A percentile compares a stretch with the other conserved stretches of the same genome.
Evolutionary conservation across 2,797 vertebrate genomes (phyloP).

Genomic region (Dendrocincla fuliginosa): DNA sequence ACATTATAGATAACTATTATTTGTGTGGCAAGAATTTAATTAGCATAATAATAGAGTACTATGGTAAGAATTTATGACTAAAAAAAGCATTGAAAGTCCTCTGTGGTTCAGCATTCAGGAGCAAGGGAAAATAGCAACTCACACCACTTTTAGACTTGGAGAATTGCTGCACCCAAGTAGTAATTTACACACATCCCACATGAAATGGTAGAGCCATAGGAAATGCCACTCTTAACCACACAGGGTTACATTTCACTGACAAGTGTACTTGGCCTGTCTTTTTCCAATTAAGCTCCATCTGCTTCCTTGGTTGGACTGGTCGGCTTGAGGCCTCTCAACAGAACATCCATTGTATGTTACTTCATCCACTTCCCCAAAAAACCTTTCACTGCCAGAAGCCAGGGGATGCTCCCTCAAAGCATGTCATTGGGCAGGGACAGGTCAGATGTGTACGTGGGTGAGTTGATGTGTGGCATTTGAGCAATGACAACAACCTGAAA

Average conservation of each 20-base stretch:
- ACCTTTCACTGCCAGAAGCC: neutral
- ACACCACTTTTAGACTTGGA: neutral
- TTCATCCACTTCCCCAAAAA: neutral
- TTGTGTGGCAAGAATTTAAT: neutral
- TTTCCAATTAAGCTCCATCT: slow-evolving; percentile 46
- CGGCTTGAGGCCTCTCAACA: slow-evolving; percentile 27
- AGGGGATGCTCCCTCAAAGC: neutral
- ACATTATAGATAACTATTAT: neutral
- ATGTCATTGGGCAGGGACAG: neutral
- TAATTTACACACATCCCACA: slow-evolving; percentile 53
- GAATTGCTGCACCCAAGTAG: slow-evolving; percentile 7
- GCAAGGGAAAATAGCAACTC: neutral
- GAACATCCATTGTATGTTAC: neutral
- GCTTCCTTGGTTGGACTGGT: neutral
- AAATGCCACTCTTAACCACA: slow-evolving; percentile 47
- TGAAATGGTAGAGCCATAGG: slow-evolving; percentile 35
- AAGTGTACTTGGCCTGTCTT: neutral
- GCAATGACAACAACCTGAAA: neutral
- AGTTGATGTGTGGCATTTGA: neutral
- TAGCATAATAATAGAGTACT: neutral
- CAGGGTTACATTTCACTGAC: neutral
- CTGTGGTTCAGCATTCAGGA: neutral
- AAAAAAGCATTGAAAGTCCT: neutral
- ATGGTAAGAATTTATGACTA: neutral
- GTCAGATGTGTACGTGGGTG: rapidly evolving